Conservation (phyloP, 2,888 invertebrate genomes). For the Drosophila nr. medialis region DNA sequence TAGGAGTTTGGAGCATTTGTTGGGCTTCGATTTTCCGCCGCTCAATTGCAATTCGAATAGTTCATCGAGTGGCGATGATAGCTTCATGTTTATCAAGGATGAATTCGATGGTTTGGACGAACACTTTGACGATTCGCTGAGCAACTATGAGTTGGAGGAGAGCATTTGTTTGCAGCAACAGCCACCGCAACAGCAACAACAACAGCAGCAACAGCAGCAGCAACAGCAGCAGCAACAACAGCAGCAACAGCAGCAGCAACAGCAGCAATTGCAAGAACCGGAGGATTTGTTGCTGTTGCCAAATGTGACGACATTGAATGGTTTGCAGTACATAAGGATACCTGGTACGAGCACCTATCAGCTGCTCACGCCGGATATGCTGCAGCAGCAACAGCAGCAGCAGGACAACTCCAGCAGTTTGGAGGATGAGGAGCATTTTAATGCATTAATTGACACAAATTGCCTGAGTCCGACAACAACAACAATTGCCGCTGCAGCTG, state of each 20-base stretch:
- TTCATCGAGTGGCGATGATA: slow-evolving; percentile 79
- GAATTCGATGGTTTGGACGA: slow-evolving; percentile 81
- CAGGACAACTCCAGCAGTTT: slow-evolving; percentile 59
- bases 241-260: neutral
- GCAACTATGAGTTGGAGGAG: slow-evolving; percentile 81
- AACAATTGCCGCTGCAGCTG: slow-evolving; percentile 23
- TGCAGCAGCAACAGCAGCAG: slow-evolving; percentile 68
- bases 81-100: slow-evolving; percentile 82
- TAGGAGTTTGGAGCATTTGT: slow-evolving; percentile 90
- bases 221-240: slow-evolving; percentile 3
- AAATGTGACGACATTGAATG: slow-evolving; percentile 84
- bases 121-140: slow-evolving; percentile 77
- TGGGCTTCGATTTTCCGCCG: slow-evolving; percentile 87
- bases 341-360: slow-evolving; percentile 88
- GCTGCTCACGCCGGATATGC: slow-evolving; percentile 86
- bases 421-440: slow-evolving; percentile 87
- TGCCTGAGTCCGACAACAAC: slow-evolving; percentile 84
- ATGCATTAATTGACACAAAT: slow-evolving; percentile 85
- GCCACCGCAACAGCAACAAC: neutral
- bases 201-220: neutral
- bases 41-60: slow-evolving; percentile 55
- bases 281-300: slow-evolving; percentile 80
- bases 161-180: slow-evolving; percentile 26
- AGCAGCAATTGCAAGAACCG: slow-evolving; percentile 5
- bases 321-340: slow-evolving; percentile 87